Evolutionary conservation across 1,140 invertebrate species (phyloP), one percentile per base, ranked within the genome.

Genomic region (Asobara japonica): DNA sequence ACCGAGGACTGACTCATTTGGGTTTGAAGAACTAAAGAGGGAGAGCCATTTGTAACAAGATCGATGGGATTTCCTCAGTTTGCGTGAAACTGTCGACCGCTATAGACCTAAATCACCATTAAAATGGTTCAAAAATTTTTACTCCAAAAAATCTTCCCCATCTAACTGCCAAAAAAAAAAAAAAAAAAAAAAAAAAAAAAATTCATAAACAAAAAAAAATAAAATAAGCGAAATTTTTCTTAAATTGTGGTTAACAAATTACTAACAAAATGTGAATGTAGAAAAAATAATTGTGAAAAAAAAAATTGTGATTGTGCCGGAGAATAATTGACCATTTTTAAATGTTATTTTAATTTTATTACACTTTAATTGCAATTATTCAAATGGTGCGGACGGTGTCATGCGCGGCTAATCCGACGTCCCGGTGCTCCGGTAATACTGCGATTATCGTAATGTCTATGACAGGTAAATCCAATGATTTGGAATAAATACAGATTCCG

Each of bases 11-110:
- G 62, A 41, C 45, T 71, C 51, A 69, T 69, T 33, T 69, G 41
- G 41, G 29, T 51, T 20, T 48, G n/a, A 65, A 64, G 31, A 61
- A 60, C 60, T 22, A 69, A 62, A 36, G 27, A 29, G 29, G 60
- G 25, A 13, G 13, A 1, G 29, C n/a, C 5, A n/a, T 33, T n/a
- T n/a, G 51, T 38, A 62, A 33, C 31, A 11, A 61, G 51, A 61
- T 69, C 30, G 51, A 41, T 29, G 51, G 18, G 48, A 62, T 62
- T 62, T 62, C 25, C 31, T 36, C 36, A 71, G 69, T 71, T 64
- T 11, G 27, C 45, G 27, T n/a, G 3, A 16, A 71, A 36, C 38
- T 45, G 13, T 71, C 33, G 27, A 2, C 13, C n/a, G 11, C 16
- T 18, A 31, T 11, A n/a, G 25, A 22, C 4, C 2, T 16, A n/a